phyloP scores from a whole-genome alignment of 2,888 invertebrate species.

The Lasioglossum pauxillum region DNA sequence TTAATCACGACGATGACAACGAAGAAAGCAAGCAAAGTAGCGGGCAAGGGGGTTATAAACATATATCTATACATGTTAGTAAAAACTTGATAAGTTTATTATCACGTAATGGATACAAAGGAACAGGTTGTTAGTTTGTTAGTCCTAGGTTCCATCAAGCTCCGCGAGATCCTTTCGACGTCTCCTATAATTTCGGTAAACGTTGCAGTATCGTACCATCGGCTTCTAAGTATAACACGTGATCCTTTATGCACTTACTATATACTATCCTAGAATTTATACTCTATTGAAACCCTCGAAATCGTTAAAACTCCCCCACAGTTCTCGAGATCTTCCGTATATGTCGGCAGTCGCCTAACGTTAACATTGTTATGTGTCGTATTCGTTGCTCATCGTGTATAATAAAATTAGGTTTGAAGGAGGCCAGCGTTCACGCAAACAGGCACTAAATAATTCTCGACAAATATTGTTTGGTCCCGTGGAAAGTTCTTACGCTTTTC shows the following conservation, averaged over 20 bases:
- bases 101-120: conserved; percentile 78
- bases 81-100: conserved; percentile 81
- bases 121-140: conserved; percentile 64
- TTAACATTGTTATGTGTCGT: conserved; percentile 4
- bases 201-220: neutral
- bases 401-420: neutral
- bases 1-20: conserved; percentile 25
- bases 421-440: conserved; percentile 4
- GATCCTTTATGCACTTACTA: neutral
- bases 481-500: neutral
- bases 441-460: neutral
- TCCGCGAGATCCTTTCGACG: conserved; percentile 20
- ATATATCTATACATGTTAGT: conserved; percentile 74
- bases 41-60: conserved; percentile 68
- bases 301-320: conserved; percentile 48
- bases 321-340: neutral
- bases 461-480: neutral
- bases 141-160: conserved; percentile 49
- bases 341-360: neutral
- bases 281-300: conserved; percentile 50
- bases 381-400: conserved; percentile 48
- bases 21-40: conserved; percentile 67
- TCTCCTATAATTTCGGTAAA: conserved; percentile 1
- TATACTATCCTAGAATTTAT: conserved; percentile 29
- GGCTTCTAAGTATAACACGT: conserved; percentile 13